A percentile compares a stretch with the other conserved stretches of the same genome.
These are phyloP conservation scores for Lysandra bellargus DNA, from an alignment of 2,888 invertebrate genomes.

Conservation along the genomic window DNA sequence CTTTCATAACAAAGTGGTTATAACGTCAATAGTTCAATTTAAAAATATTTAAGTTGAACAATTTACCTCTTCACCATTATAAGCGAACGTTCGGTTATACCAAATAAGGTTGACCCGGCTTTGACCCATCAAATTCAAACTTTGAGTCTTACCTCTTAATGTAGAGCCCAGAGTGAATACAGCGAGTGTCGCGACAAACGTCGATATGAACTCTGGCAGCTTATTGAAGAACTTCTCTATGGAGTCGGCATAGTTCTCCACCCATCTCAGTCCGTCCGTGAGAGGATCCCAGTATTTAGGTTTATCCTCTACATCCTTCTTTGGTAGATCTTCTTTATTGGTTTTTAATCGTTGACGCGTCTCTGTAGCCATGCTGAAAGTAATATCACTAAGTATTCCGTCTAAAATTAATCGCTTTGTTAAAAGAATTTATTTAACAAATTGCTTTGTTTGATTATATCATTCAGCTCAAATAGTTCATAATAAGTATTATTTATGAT, in stretches of 20 bases:
- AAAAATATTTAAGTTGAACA: too few relatives aligned
- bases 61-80: too few relatives aligned
- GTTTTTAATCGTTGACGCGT: conserved; percentile 16
- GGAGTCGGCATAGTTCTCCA: conserved; percentile 77
- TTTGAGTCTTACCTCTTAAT: conserved; percentile 75
- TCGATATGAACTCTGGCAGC: conserved; percentile 77
- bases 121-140: neutral
- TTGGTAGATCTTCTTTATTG: conserved; percentile 1
- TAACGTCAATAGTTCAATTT: neutral
- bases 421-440: neutral
- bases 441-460: neutral
- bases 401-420: too few relatives aligned
- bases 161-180: conserved; percentile 83
- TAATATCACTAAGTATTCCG: neutral
- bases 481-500: too few relatives aligned
- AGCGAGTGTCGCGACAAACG: conserved; percentile 80
- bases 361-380: conserved; percentile 20
- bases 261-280: conserved; percentile 81
- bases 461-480: neutral
- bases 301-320: conserved; percentile 40
- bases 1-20: neutral
- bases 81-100: neutral
- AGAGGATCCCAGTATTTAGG: conserved; percentile 74
- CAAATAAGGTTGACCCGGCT: neutral
- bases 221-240: conserved; percentile 79